A percentile compares a stretch with the other conserved stretches of the same genome.
Conservation (phyloP, 2,888 invertebrate species). For the Drosophila fulvimacula region DNA sequence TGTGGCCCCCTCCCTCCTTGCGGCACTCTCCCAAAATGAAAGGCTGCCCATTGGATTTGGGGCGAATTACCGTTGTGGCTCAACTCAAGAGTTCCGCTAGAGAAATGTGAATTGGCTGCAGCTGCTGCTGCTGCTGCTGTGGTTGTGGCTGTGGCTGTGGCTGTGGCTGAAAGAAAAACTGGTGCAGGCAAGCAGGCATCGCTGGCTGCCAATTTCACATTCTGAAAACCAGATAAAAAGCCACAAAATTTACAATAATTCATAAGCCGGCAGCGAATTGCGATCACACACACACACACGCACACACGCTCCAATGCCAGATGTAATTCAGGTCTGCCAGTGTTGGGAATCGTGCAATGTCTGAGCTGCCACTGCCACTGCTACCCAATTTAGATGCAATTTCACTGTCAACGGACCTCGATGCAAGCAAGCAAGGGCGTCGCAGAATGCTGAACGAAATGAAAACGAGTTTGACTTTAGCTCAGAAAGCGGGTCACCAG, state of each 20-base stretch:
- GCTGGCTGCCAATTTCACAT: slow-evolving; percentile 72
- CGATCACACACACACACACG: slow-evolving; percentile 17
- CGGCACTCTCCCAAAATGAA: slow-evolving; percentile 58
- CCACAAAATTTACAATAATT: slow-evolving; percentile 74
- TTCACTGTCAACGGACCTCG: slow-evolving; percentile 80
- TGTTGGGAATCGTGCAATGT: slow-evolving; percentile 51
- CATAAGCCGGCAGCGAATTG: slow-evolving; percentile 71
- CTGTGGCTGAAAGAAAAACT: slow-evolving; percentile 41
- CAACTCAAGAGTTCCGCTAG: slow-evolving; percentile 49
- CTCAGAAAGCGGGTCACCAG: slow-evolving; percentile 81
- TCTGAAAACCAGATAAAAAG: slow-evolving; percentile 76
- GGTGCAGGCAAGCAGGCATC: slow-evolving; percentile 48
- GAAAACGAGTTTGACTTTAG: slow-evolving; percentile 73
- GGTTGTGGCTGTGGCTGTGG: slow-evolving; percentile 20
- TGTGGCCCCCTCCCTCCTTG: no score
- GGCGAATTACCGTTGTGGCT: slow-evolving; percentile 73
- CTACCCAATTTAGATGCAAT: slow-evolving; percentile 74
- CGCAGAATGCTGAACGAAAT: slow-evolving; percentile 58
- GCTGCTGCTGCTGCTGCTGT: slow-evolving; percentile 38
- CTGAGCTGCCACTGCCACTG: slow-evolving; percentile 14
- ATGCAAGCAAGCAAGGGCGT: slow-evolving; percentile 65
- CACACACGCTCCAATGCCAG: slow-evolving; percentile 57
- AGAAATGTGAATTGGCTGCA: slow-evolving; percentile 58
- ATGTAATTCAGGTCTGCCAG: slow-evolving; percentile 47
- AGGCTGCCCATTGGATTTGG: slow-evolving; percentile 68